Percentiles rank a stretch among this genome's conserved stretches.
These are phyloP conservation scores for Paracanthobrama guichenoti DNA, from an alignment of 2,113 vertebrate species.

Conservation along the genomic window DNA sequence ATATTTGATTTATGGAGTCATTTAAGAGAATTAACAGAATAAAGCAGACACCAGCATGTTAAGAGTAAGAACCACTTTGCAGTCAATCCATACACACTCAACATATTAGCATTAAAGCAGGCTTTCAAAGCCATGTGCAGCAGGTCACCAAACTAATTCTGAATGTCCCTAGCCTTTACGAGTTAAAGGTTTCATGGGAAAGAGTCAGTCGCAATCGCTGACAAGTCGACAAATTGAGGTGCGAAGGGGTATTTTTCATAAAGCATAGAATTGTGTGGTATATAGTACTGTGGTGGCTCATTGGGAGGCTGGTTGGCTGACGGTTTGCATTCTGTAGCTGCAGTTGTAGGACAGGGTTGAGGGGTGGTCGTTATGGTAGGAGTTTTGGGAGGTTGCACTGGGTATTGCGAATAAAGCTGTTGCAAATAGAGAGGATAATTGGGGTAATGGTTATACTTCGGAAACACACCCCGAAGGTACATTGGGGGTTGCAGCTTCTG, in stretches of 20 bases:
- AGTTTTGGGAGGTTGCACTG: not conserved
- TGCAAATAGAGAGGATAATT: not conserved
- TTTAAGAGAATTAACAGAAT: not conserved
- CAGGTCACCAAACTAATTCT: not conserved
- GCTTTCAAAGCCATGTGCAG: not conserved
- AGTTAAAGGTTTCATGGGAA: not conserved
- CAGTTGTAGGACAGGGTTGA: constrained; percentile 20
- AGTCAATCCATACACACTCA: not conserved
- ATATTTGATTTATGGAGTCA: not conserved
- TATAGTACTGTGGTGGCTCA: not conserved
- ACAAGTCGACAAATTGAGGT: not conserved
- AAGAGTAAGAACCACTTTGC: not conserved
- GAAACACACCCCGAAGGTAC: not conserved
- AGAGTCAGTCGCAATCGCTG: not conserved
- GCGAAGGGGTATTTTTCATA: not conserved
- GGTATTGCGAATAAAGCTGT: not conserved
- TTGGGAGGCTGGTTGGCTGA: not conserved
- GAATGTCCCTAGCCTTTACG: too few relatives aligned
- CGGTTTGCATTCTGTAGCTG: not conserved
- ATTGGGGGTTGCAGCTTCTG: not conserved
- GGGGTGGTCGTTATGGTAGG: not conserved
- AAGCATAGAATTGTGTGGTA: not conserved
- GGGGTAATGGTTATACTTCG: not conserved
- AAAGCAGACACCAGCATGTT: not conserved
- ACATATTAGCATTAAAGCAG: not conserved